Evolutionary conservation across 2,113 vertebrate species (phyloP), one percentile per base, ranked within the genome.

Genomic region (Motacilla tschutschensis): DNA sequence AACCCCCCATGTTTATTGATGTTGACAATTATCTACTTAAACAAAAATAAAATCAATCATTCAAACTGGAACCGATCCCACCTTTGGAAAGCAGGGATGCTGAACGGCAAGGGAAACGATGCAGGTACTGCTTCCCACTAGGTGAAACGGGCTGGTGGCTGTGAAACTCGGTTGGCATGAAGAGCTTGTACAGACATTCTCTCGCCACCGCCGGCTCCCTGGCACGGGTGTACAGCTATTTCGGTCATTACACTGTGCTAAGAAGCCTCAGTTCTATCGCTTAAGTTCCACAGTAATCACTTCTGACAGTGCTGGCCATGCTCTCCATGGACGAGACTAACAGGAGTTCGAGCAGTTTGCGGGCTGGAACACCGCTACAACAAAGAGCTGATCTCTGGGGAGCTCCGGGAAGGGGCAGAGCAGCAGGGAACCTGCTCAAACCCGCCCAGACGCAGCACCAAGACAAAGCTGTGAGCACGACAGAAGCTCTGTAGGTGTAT

Each of bases 311-410:
- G 12, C 2, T 8, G 41, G 29, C 19, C 0, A 1, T 20, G 35
- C 28, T 62, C 46, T 46, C 41, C 60, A 10, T 9, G 2, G 4
- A 22, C 15, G 10, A 31, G 62, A 50, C 17, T 24, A n/a, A 2
- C 1, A 3, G n/a, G 59, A 0, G 1, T 35, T 33, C 0, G 8
- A 43, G n/a, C 44, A 17, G 41, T 14, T 53, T 1, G 2, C 0
- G 1, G 0, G 14, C 54, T 29, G 51, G 33, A 29, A 25, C 38
- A 28, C 8, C 2, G 24, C 33, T 18, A 35, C 43, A 48, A 12
- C 28, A 9, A 40, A 41, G 53, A 40, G 14, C 24, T 1, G 20
- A 12, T 2, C 1, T 10, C 46, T 14, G 2, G 9, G 33, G 7
- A 51, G 5, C 43, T n/a, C 24, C 1, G 1, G 17, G 18, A 6